Evolutionary conservation across 2,888 invertebrate genomes (phyloP), one percentile per base, ranked within the genome.

Genomic region (Lasioglossum leucozonium): DNA sequence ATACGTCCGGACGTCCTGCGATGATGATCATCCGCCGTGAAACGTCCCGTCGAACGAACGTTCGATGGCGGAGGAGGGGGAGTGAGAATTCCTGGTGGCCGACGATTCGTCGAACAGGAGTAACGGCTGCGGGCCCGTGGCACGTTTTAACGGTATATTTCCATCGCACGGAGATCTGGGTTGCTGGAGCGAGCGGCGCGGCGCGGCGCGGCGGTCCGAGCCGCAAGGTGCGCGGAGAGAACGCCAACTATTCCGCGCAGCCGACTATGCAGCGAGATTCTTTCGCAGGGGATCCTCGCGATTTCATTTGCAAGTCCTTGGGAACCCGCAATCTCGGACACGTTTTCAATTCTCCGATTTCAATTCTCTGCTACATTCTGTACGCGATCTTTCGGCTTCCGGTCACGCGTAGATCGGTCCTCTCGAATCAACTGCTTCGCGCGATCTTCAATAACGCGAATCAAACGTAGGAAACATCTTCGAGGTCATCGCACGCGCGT

Each of bases 111-210:
- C 89, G 91, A 86, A 89, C 81, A 82, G 86, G 80, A 90, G 81
- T 91, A 86, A 86, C 91, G 83, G 85, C 82, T 81, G 79, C 86
- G 62, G 78, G 82, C 75, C 84, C 71, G 80, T 86, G 84, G 82
- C 91, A 82, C 89, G 87, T 86, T 89, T 92, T 93, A 93, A 93
- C 93, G 93, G 93, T 93, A 93, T 88, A 88, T 90, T 86, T 88
- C 85, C 88, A 88, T 90, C 81, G 86, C 73, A 71, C 85, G 85
- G 81, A 85, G 90, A 93, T 93, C 92, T 93, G 93, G 93, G 93
- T 92, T 93, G 92, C 88, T 91, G 89, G 92, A 91, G 88, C 92
- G 91, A 86, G 72, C 74, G 81, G 34, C 34, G 34, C 34, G 34
- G 34, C 34, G 34, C 34, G 34, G 34, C 34, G 34, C 1, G 34